Percentiles rank a stretch among this genome's conserved stretches.
phyloP scores from a whole-genome alignment of 2,113 vertebrate genomes.

The Lophotis ruficrista region DNA sequence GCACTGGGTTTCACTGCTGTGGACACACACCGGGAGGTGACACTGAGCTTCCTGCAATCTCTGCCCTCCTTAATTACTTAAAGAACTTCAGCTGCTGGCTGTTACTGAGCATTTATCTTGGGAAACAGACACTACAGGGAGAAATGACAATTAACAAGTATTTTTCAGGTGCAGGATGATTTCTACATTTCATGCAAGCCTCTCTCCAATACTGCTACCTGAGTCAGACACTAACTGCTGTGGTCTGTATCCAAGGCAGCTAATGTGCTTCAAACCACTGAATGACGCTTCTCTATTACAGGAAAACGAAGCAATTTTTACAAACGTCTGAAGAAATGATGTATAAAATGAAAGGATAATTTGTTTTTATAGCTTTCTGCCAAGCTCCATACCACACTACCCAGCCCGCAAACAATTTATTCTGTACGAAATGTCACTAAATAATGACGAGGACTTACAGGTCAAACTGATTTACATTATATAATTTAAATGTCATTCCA shows the following conservation, averaged over 20 bases:
- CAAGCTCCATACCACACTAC: slow-evolving; percentile 57
- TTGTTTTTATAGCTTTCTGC: slow-evolving; percentile 76
- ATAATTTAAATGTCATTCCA: slow-evolving; percentile 82
- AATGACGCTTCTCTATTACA: slow-evolving; percentile 66
- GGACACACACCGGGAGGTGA: neutral
- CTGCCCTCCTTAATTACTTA: neutral
- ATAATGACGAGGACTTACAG: slow-evolving; percentile 77
- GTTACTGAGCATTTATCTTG: neutral
- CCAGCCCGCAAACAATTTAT: slow-evolving; percentile 72
- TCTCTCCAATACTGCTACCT: neutral
- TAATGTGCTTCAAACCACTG: slow-evolving; percentile 16
- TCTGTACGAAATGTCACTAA: slow-evolving; percentile 73
- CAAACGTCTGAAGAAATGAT: slow-evolving; percentile 72
- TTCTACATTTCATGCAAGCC: neutral
- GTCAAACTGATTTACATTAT: slow-evolving; percentile 81
- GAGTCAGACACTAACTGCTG: neutral
- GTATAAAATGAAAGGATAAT: slow-evolving; percentile 77
- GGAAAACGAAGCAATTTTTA: slow-evolving; percentile 71
- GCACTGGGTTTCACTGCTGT: neutral
- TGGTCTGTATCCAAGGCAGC: slow-evolving; percentile 32
- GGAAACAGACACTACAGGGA: neutral
- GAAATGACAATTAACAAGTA: neutral
- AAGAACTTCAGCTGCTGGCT: neutral
- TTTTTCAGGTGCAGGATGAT: neutral
- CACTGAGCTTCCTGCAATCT: neutral